Percentiles rank a stretch among this genome's conserved stretches.
Conservation (phyloP, 1,140 invertebrate genomes). For the Babylonia areolata region DNA sequence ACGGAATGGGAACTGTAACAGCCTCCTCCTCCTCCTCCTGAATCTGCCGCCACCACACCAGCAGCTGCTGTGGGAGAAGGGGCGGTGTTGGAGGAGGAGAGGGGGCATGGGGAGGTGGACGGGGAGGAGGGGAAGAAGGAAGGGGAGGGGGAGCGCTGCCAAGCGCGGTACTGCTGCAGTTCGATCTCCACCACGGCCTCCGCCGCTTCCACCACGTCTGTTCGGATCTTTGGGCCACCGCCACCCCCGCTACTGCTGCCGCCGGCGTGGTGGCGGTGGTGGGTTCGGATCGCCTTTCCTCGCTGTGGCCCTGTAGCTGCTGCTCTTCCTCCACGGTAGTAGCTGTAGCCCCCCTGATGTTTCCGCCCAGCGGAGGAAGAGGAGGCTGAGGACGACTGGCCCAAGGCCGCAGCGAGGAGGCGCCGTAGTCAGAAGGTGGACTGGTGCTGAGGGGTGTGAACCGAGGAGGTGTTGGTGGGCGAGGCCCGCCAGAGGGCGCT, state of each 20-base stretch:
- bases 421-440: constrained; percentile 56
- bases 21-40: no score
- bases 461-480: constrained; percentile 61
- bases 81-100: neutral
- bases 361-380: neutral
- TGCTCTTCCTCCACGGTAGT: neutral
- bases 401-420: constrained; percentile 24
- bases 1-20: neutral
- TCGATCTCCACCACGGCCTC: constrained; percentile 16
- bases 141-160: constrained; percentile 13
- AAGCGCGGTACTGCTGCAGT: constrained; percentile 6
- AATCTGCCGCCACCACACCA: no score
- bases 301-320: constrained; percentile 2
- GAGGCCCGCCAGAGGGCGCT: constrained; percentile 68
- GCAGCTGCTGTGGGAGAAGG: no score
- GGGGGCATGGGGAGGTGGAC: neutral
- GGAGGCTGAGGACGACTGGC: neutral
- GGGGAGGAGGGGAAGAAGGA: no score
- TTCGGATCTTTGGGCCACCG: neutral
- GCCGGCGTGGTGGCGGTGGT: no score
- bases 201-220: neutral
- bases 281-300: constrained; percentile 8
- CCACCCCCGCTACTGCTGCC: no score
- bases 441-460: constrained; percentile 58
- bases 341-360: neutral